Conservation (phyloP, 2,113 vertebrate genomes). For the Cettia cetti region DNA sequence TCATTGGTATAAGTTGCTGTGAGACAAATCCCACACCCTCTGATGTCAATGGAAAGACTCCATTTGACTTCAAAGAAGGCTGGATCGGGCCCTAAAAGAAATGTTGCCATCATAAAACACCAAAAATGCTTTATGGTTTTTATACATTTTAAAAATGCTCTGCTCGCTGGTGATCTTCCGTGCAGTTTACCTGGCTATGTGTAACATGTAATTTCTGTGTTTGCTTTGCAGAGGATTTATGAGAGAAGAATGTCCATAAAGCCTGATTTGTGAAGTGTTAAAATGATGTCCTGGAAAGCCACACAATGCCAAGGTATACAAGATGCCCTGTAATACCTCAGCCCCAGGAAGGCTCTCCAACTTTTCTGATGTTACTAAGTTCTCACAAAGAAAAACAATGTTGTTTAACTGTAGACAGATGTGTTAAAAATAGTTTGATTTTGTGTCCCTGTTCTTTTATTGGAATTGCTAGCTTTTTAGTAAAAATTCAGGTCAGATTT, state of each 20-base stretch:
- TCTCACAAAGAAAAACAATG: conserved; percentile 29
- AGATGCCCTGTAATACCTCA: conserved; percentile 43
- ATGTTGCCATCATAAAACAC: conserved; percentile 27
- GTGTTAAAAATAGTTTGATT: neutral
- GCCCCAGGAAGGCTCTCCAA: neutral
- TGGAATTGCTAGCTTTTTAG: neutral
- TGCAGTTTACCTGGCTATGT: conserved; percentile 25
- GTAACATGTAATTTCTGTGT: neutral
- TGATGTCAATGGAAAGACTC: conserved; percentile 61
- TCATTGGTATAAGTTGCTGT: conserved; percentile 53
- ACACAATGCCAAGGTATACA: conserved; percentile 52
- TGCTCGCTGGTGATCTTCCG: neutral
- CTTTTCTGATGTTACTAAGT: conserved; percentile 28
- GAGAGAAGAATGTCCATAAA: conserved; percentile 46
- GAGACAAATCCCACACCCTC: conserved; percentile 62
- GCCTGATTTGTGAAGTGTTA: conserved; percentile 62
- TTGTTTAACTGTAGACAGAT: conserved; percentile 13
- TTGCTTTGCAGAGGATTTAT: conserved; percentile 29
- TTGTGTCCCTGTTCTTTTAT: neutral
- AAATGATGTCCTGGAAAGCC: conserved; percentile 54
- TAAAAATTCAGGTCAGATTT: neutral
- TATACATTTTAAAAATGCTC: neutral
- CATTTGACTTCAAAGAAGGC: conserved; percentile 34
- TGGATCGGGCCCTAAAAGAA: conserved; percentile 39
- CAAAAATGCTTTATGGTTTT: conserved; percentile 3